Evolutionary conservation across 1,140 invertebrate species (phyloP).

Genomic region (Drosophila grimshawi): DNA sequence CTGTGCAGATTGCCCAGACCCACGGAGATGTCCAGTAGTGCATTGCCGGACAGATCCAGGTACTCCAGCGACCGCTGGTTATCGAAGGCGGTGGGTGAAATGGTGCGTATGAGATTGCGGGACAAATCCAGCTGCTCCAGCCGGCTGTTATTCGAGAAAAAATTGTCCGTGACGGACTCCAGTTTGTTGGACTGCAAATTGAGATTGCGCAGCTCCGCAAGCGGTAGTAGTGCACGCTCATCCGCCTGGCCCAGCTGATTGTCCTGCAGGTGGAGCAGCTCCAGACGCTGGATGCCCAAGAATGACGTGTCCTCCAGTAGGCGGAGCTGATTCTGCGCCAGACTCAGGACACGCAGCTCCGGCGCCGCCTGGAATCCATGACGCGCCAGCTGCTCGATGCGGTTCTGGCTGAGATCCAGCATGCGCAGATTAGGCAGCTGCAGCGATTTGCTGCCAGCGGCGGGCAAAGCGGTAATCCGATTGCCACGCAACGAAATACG

Average conservation of each 20-base stretch:
- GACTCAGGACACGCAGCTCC: conserved; percentile 89
- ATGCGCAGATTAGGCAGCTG: conserved; percentile 89
- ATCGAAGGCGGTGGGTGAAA: conserved; percentile 88
- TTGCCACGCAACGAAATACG: conserved; percentile 91
- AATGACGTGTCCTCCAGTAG: conserved; percentile 89
- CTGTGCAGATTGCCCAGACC: conserved; percentile 89
- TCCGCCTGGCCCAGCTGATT: conserved; percentile 90
- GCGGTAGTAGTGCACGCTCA: conserved; percentile 88
- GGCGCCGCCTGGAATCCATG: conserved; percentile 89
- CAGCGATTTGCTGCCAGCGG: conserved; percentile 87
- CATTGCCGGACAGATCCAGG: conserved; percentile 92
- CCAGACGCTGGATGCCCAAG: conserved; percentile 88
- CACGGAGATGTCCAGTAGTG: conserved; percentile 89
- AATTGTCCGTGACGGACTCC: conserved; percentile 88
- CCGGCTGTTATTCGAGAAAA: conserved; percentile 88
- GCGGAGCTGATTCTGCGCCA: conserved; percentile 91
- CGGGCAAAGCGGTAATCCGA: conserved; percentile 88
- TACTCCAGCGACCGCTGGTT: conserved; percentile 89
- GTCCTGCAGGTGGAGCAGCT: conserved; percentile 90
- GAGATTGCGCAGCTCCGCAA: conserved; percentile 88
- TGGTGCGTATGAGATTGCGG: conserved; percentile 90
- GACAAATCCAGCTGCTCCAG: conserved; percentile 90
- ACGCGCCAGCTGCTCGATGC: conserved; percentile 89
- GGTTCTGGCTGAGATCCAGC: conserved; percentile 91
- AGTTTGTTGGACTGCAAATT: conserved; percentile 91